Conservation (phyloP, 2,888 invertebrate species). For the Ectobius pallidus region DNA sequence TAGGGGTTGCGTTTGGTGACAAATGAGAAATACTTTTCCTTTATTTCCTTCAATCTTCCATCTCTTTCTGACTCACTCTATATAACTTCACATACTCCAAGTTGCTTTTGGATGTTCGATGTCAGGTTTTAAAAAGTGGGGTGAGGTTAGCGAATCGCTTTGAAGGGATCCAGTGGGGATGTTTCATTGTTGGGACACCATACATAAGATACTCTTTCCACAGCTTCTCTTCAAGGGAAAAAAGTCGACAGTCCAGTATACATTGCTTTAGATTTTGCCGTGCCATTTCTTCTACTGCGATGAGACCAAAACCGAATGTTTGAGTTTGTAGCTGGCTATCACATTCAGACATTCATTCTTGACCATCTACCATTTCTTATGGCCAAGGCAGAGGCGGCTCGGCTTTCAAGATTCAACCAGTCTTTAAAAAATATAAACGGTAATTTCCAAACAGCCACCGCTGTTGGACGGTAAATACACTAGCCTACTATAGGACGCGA, state of each 20-base stretch:
- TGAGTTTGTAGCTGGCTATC: neutral
- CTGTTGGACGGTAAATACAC: no score
- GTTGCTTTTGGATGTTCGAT: slow-evolving; percentile 21
- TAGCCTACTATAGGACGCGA: no score
- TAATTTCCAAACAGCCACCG: no score
- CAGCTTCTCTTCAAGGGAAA: neutral
- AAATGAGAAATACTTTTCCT: slow-evolving; percentile 32
- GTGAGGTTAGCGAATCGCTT: neutral
- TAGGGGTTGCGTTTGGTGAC: slow-evolving; percentile 24
- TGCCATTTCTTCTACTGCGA: neutral
- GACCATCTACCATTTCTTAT: neutral
- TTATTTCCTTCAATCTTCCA: neutral
- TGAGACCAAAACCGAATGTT: neutral
- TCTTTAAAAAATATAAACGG: no score
- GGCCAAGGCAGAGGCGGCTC: no score
- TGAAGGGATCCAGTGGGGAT: slow-evolving; percentile 9
- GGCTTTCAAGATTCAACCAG: no score
- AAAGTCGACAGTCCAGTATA: neutral
- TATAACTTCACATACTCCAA: slow-evolving; percentile 5
- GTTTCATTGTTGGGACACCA: slow-evolving; percentile 12
- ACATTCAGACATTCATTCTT: neutral
- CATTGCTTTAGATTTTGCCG: slow-evolving; percentile 9
- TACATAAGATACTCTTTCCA: neutral
- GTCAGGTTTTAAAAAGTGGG: neutral
- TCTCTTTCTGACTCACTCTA: neutral